Percentiles rank a stretch among this genome's conserved stretches.
phyloP scores from a whole-genome alignment of 1,140 invertebrate genomes.

The Drusus annulatus region DNA sequence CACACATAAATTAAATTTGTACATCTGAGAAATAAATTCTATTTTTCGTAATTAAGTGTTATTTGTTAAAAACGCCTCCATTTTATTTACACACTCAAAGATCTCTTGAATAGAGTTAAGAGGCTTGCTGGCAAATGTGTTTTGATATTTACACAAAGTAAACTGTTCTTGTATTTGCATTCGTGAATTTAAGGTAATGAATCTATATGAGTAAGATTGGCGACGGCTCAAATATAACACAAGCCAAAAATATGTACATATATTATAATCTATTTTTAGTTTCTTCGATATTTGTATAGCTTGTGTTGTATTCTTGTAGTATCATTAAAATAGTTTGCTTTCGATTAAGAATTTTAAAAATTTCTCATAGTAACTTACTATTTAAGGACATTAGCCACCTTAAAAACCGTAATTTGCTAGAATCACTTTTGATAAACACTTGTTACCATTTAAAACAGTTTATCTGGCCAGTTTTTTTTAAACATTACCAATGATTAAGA shows the following conservation, averaged over 20 bases:
- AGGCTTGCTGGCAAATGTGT: constrained; percentile 16
- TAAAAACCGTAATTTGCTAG: neutral
- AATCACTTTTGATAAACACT: neutral
- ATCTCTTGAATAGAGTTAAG: constrained; percentile 37
- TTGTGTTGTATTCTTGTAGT: constrained; percentile 27
- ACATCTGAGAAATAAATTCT: too few species aligned
- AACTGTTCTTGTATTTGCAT: constrained; percentile 21
- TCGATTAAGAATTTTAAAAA: constrained; percentile 8
- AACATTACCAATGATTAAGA: too few species aligned
- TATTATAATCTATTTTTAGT: constrained; percentile 21
- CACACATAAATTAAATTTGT: too few species aligned
- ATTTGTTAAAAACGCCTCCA: neutral
- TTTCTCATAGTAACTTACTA: constrained; percentile 40
- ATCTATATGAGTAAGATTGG: constrained; percentile 39
- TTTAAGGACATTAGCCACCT: constrained; percentile 44
- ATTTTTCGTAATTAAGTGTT: too few species aligned
- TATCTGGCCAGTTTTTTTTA: constrained; percentile 10
- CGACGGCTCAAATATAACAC: constrained; percentile 47
- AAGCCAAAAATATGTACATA: constrained; percentile 44
- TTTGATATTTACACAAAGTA: constrained; percentile 12
- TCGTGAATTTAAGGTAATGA: constrained; percentile 29
- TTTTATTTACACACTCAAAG: constrained; percentile 26
- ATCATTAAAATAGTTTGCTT: constrained; percentile 11
- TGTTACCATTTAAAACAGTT: constrained; percentile 19
- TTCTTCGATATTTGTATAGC: constrained; percentile 24